Evolutionary conservation across 2,888 invertebrate genomes (phyloP), one percentile per base, ranked within the genome.

Genomic region (Rhamnusium bicolor): DNA sequence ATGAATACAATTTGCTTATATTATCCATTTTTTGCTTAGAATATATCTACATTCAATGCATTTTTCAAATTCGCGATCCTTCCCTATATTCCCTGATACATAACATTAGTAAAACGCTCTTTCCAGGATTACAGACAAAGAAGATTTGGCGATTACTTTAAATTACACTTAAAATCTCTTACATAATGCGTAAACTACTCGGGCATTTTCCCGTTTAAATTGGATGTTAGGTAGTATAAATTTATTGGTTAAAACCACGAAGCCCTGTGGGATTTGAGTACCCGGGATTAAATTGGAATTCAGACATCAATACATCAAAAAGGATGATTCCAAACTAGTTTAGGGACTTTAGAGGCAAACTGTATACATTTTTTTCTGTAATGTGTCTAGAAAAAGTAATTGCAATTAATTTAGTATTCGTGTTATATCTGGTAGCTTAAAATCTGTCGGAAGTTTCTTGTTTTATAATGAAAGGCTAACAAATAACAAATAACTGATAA

Each of bases 251-350:
- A 24, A 56, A 56, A 56, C 54, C 54, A 24, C 4, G 27, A 5
- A 14, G 14, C 27, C 54, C 27, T 8, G 6, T 24, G 24, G 54
- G 54, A 24, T 56, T 24, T 5, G 14, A 2, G 6, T 27, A 8
- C 24, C 54, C 14, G 12, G n/a, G 54, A 56, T 27, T 24, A 56
- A 27, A 24, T 5, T 56, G 54, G 24, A 56, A 56, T 56, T 27
- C 54, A 14, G 27, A 56, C 14, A 12, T 56, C 54, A 56, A 56
- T 24, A 14, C 27, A 56, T 24, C 54, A 56, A 56, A 56, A 56
- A 14, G 3, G 27, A 14, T 27, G 27, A 14, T 14, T 5, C 5
- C 16, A 27, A 56, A 27, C 14, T 56, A n/a, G 27, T 14, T 56
- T 27, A 14, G 14, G 16, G 27, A 14, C n/a, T 10, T 27, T 40